A percentile compares a stretch with the other conserved stretches of the same genome.
phyloP scores from a whole-genome alignment of 2,797 vertebrate species.

The Amblyraja radiata region DNA sequence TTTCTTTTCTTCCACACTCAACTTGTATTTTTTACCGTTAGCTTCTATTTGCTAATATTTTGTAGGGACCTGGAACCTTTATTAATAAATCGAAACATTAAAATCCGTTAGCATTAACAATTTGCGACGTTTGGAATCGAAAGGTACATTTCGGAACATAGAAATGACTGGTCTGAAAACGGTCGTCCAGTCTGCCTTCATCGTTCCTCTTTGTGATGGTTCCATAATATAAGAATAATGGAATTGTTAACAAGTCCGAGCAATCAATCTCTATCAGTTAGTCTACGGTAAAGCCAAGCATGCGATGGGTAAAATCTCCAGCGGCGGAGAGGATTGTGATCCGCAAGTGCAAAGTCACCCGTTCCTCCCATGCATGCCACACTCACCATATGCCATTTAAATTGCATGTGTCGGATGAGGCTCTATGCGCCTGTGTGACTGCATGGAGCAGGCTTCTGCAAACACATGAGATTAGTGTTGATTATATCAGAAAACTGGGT shows the following conservation, averaged over 20 bases:
- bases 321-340: neutral
- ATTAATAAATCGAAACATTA: neutral
- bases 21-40: neutral
- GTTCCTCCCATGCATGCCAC: too few species aligned
- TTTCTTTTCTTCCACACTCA: neutral
- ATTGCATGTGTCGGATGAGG: neutral
- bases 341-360: neutral
- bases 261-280: slow-evolving; percentile 11
- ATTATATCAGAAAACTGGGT: neutral
- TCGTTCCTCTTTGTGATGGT: too few species aligned
- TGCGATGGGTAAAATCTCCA: neutral
- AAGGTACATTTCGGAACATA: neutral
- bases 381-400: neutral
- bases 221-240: neutral
- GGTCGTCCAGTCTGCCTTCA: neutral
- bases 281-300: neutral
- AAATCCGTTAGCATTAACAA: neutral
- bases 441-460: too few species aligned
- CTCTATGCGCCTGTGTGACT: neutral
- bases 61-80: too few species aligned
- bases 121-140: neutral
- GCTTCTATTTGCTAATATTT: neutral
- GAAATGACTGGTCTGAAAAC: neutral
- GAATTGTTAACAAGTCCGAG: neutral
- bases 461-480: neutral